Evolutionary conservation across 2,888 invertebrate genomes (phyloP).

Genomic region (Cantharis rufa): DNA sequence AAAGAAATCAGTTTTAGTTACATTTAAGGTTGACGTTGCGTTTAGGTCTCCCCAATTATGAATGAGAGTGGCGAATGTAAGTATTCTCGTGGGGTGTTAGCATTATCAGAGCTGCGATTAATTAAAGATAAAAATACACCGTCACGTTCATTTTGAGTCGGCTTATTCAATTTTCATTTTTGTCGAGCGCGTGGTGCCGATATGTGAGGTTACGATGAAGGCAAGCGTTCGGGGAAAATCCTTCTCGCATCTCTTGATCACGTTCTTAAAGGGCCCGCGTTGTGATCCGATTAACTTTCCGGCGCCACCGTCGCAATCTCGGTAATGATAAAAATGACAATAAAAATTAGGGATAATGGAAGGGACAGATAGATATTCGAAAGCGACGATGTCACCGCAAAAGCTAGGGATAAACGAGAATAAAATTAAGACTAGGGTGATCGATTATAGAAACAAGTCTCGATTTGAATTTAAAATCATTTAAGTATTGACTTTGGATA

Average conservation of each 20-base stretch:
- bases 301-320: slow-evolving; percentile 55
- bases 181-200: slow-evolving; percentile 37
- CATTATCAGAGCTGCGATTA: slow-evolving; percentile 55
- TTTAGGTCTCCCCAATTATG: slow-evolving; percentile 8
- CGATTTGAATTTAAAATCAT: slow-evolving; percentile 54
- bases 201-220: slow-evolving; percentile 51
- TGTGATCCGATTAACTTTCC: slow-evolving; percentile 57
- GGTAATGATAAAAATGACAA: slow-evolving; percentile 58
- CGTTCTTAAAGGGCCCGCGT: slow-evolving; percentile 54
- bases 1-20: slow-evolving; percentile 45
- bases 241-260: slow-evolving; percentile 53
- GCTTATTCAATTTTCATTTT: slow-evolving; percentile 56
- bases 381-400: slow-evolving; percentile 28
- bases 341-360: slow-evolving; percentile 57
- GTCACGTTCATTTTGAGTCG: slow-evolving; percentile 55
- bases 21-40: slow-evolving; percentile 1
- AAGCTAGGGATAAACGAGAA: slow-evolving; percentile 56
- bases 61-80: not conserved
- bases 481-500: slow-evolving; percentile 50
- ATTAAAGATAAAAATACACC: slow-evolving; percentile 58
- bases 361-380: slow-evolving; percentile 39
- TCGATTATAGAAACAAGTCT: slow-evolving; percentile 64
- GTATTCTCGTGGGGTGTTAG: slow-evolving; percentile 34
- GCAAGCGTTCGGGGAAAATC: slow-evolving; percentile 50
- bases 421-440: slow-evolving; percentile 69